Conservation (phyloP, 2,113 vertebrate species). For the Jaculus jaculus region DNA sequence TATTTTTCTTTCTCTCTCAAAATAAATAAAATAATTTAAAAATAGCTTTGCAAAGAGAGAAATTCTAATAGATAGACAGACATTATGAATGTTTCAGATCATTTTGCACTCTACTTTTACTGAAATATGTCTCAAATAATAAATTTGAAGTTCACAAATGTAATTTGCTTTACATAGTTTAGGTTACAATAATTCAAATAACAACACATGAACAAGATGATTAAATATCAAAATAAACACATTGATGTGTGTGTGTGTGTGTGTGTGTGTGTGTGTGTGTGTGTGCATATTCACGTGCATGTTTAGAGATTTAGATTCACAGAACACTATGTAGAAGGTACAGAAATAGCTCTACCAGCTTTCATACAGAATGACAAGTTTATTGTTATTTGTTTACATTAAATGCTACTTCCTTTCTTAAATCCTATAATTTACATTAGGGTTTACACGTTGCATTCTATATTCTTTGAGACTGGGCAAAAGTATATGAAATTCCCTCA, state of each 20-base stretch:
- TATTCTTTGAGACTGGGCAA: neutral
- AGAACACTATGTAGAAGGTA: neutral
- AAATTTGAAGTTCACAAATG: neutral
- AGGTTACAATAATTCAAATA: neutral
- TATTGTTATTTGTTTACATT: neutral
- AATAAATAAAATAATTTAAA: too few relatives aligned
- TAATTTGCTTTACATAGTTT: neutral
- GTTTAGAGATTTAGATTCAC: neutral
- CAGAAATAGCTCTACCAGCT: neutral
- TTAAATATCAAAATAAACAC: neutral
- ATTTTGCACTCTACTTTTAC: neutral
- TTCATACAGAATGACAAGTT: neutral
- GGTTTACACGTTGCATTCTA: neutral
- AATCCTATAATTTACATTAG: neutral
- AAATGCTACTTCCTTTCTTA: too few relatives aligned
- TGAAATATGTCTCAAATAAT: neutral
- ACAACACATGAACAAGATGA: neutral
- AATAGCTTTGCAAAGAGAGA: neutral
- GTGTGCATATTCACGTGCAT: neutral
- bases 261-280: neutral
- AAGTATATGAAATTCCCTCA: neutral
- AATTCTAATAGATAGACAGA: neutral
- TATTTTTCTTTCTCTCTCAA: too few relatives aligned
- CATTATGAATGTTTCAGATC: neutral
- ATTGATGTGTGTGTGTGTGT: neutral